Conservation (phyloP, 1,140 invertebrate genomes). For the Tetramorium simillimum region DNA sequence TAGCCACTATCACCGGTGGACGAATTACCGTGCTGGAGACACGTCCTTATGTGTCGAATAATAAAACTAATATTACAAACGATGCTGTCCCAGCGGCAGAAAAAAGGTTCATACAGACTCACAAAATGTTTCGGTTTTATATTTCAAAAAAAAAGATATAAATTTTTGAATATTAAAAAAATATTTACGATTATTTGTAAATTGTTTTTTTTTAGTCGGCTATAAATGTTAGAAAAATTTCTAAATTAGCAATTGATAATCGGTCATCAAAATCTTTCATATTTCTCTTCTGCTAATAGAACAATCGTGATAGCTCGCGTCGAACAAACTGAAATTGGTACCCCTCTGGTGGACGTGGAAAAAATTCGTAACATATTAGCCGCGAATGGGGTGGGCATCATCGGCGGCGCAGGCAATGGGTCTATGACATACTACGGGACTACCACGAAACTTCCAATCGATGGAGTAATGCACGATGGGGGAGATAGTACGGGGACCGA, state of each 20-base stretch:
- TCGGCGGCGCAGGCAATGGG: conserved; percentile 74
- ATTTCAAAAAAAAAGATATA: background rate
- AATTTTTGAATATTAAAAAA: background rate
- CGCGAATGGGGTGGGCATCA: conserved; percentile 86
- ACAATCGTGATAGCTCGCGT: conserved; percentile 90
- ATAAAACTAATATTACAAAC: conserved; percentile 58
- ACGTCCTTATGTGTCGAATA: conserved; percentile 87
- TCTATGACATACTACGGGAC: conserved; percentile 50
- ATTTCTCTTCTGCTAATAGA: conserved; percentile 80
- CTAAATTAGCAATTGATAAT: background rate
- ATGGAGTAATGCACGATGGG: conserved; percentile 37
- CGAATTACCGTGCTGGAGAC: conserved; percentile 91
- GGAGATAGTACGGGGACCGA: conserved; percentile 20
- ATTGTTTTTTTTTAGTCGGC: background rate
- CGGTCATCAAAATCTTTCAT: background rate
- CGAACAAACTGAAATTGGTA: conserved; percentile 79
- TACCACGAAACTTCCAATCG: conserved; percentile 34
- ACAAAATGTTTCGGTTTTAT: background rate
- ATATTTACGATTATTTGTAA: background rate
- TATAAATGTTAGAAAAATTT: background rate
- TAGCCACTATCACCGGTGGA: conserved; percentile 91
- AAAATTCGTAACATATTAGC: conserved; percentile 87
- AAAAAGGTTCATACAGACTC: conserved; percentile 69
- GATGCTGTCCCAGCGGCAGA: conserved; percentile 60
- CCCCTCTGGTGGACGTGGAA: conserved; percentile 82